Evolutionary conservation across 92 coral and sea anemone genomes (phyloP), one percentile per base, ranked within the genome.

Genomic region (Epizoanthus rinbou): DNA sequence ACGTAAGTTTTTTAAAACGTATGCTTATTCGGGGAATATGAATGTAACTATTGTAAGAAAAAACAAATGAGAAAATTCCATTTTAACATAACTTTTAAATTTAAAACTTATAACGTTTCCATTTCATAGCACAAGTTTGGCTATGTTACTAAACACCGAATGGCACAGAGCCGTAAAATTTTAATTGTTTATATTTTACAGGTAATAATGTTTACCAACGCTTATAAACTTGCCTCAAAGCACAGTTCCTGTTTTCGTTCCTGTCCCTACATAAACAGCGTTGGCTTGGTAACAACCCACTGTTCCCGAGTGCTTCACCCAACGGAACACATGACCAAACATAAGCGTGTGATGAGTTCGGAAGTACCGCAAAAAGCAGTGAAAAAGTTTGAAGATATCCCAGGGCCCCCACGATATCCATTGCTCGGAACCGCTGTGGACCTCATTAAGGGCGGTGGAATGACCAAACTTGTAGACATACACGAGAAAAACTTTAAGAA

Each of bases 401-500:
- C 85, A 47, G 85, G 85, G 14, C 85, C 85, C 25, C 13, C 85
- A 22, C 85, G 85, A 21, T 69, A 47, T 65, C 85, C 85, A 11
- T 4, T 80, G 63, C 64, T 80, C 16, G 85, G 85, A 43, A 80
- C 85, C 25, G 85, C 64, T 13, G 6, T 80, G 74, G 85, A 80
- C 64, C 75, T 80, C 10, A 35, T 80, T 6, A 80, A 65, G 57
- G 62, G 75, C 17, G 85, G 85, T 1, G 85, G 85, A 25, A 56
- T 69, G 14, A 80, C 75, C 31, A 65, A 54, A 47, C 65, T 64
- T 8, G 17, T 19, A 14, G 39, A 80, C 11, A 35, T 65, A 41
- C 73, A 21, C 64, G 18, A 50, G 16, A 66, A 80, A 35, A 80
- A 80, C 52, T 80, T 80, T 24, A 23, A 65, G 75, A 23, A 19